These are phyloP conservation scores for Acanthococcus lagerstroemiae DNA, from an alignment of 2,888 invertebrate species.

Conservation along the genomic window DNA sequence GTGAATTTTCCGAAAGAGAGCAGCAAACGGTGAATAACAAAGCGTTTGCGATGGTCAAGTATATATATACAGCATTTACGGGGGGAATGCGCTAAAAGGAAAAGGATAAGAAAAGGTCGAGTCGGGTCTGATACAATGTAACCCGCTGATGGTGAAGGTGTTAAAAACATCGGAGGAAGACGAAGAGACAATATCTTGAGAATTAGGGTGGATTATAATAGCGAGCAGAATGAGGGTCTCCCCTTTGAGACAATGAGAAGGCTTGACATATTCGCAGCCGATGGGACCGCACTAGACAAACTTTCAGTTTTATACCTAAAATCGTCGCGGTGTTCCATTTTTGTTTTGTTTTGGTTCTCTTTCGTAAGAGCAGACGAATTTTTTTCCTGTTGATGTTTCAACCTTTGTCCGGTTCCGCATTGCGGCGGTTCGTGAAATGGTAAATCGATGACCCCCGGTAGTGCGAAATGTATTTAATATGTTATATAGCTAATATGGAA, in stretches of 20 bases:
- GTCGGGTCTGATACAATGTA: slow-evolving; percentile 14
- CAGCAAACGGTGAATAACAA: slow-evolving; percentile 16
- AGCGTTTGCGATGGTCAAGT: slow-evolving; percentile 28
- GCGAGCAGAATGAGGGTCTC: slow-evolving; percentile 5
- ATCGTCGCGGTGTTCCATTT: not conserved
- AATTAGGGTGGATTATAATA: slow-evolving; percentile 29
- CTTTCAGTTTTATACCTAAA: slow-evolving; percentile 5
- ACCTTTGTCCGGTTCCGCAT: no score
- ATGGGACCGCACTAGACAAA: slow-evolving; percentile 15
- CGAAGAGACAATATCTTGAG: slow-evolving; percentile 28
- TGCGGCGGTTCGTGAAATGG: no score
- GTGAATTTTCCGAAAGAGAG: not conserved
- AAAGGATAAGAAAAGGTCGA: slow-evolving; percentile 27
- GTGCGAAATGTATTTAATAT: no score
- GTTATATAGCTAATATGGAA: no score
- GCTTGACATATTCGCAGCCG: slow-evolving; percentile 24
- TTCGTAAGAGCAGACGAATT: no score
- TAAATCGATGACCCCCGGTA: no score
- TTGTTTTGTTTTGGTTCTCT: not conserved
- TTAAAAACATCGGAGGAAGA: not conserved
- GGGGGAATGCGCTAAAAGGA: no score
- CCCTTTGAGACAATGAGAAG: slow-evolving; percentile 8
- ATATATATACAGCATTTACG: not conserved
- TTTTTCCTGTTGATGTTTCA: no score
- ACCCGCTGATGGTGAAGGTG: slow-evolving; percentile 7